Conservation (phyloP, 2,797 vertebrate species). For the Lacerta agilis region DNA sequence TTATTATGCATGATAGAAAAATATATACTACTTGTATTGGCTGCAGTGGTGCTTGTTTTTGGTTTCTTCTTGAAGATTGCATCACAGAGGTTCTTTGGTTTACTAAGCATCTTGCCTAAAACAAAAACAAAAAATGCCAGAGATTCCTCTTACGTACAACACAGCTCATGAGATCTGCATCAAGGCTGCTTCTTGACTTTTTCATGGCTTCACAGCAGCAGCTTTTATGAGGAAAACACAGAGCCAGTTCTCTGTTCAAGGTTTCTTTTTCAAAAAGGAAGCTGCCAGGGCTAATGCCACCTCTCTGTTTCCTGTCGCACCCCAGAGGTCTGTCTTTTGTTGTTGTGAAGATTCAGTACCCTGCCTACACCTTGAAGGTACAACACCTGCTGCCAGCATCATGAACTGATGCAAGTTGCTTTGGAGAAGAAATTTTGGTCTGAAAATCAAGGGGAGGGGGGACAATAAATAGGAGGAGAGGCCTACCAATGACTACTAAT, state of each 20-base stretch:
- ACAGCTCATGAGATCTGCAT: background rate
- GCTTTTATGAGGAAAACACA: background rate
- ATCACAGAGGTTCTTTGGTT: too few relatives aligned
- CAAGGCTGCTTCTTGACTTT: background rate
- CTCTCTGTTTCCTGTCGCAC: background rate
- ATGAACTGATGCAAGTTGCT: background rate
- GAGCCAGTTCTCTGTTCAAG: background rate
- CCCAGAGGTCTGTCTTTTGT: background rate
- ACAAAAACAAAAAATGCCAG: background rate
- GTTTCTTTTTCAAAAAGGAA: background rate
- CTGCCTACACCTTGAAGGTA: too few relatives aligned
- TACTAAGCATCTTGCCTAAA: background rate
- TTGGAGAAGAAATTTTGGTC: background rate
- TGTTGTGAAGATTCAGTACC: background rate
- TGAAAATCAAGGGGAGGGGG: background rate
- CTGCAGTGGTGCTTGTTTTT: too few relatives aligned
- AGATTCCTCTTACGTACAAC: background rate
- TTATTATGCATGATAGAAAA: too few relatives aligned
- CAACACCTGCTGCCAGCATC: background rate
- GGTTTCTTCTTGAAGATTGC: too few relatives aligned
- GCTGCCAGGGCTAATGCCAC: too few relatives aligned
- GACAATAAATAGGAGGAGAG: too few relatives aligned
- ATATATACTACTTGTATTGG: too few relatives aligned
- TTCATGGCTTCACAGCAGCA: background rate
- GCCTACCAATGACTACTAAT: background rate